A percentile compares a stretch with the other conserved stretches of the same genome.
Evolutionary conservation across 1,140 invertebrate genomes (phyloP).

Genomic region (Atta colombica): DNA sequence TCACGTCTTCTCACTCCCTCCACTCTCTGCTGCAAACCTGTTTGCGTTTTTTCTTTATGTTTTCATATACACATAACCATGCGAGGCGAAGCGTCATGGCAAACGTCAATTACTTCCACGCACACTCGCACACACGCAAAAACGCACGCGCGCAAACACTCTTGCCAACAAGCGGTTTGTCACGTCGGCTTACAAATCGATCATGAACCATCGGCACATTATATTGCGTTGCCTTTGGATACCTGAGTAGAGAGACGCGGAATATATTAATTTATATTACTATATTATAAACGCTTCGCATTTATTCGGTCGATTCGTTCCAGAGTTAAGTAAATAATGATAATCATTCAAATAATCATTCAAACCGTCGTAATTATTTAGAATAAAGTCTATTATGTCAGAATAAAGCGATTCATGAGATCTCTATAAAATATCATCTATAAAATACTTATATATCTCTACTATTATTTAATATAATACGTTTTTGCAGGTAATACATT

Average conservation of each 20-base stretch:
- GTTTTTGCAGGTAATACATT: background rate
- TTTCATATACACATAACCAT: conserved; percentile 86
- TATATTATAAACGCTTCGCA: background rate
- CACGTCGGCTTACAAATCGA: conserved; percentile 63
- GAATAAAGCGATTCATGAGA: background rate
- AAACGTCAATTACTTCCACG: conserved; percentile 82
- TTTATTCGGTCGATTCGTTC: conserved; percentile 8
- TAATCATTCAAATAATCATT: too few relatives aligned
- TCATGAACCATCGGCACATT: conserved; percentile 56
- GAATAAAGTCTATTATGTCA: background rate
- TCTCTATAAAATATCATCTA: background rate
- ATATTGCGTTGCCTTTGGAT: conserved; percentile 30
- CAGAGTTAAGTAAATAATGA: background rate
- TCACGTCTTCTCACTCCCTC: background rate
- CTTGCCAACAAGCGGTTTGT: conserved; percentile 76
- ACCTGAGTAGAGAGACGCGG: background rate
- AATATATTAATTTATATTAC: conserved; percentile 12
- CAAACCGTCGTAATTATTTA: background rate
- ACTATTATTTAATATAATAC: conserved; percentile 19
- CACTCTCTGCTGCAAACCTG: conserved; percentile 57
- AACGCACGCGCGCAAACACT: conserved; percentile 77
- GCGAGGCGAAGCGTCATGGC: conserved; percentile 86
- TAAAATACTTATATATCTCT: background rate
- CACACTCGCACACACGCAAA: conserved; percentile 81
- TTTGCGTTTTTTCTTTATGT: conserved; percentile 74